phyloP scores from a whole-genome alignment of 2,113 vertebrate genomes.

The Oreotrochilus melanogaster region DNA sequence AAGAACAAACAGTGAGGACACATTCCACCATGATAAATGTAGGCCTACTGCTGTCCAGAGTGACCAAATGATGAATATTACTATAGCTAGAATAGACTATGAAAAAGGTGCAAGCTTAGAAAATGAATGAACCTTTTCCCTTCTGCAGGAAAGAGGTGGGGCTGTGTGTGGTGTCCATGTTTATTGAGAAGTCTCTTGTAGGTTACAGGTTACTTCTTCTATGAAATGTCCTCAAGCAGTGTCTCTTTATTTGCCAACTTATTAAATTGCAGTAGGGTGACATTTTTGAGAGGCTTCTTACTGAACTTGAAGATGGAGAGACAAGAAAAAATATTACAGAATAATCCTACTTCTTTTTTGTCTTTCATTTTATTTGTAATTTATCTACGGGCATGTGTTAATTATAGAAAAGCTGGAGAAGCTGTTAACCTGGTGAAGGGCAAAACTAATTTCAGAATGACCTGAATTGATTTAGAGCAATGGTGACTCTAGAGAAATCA shows the following conservation, averaged over 20 bases:
- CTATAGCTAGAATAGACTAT: background rate
- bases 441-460: constrained; percentile 64
- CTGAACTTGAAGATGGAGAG: background rate
- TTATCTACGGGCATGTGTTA: constrained; percentile 11
- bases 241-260: background rate
- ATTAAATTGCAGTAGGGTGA: background rate
- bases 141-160: constrained; percentile 24
- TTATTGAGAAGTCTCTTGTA: background rate
- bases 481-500: constrained; percentile 62
- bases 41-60: background rate
- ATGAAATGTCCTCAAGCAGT: background rate
- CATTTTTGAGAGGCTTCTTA: background rate
- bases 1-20: background rate
- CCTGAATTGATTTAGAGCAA: constrained; percentile 63
- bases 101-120: constrained; percentile 17
- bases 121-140: background rate
- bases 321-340: background rate
- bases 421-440: constrained; percentile 52
- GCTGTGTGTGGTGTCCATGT: background rate
- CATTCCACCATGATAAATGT: background rate
- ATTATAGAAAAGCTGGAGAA: constrained; percentile 46
- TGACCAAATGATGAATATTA: background rate
- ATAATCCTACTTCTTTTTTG: constrained; percentile 31
- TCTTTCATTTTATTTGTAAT: constrained; percentile 55
- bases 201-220: background rate